Evolutionary conservation across 2,797 vertebrate genomes (phyloP).

Genomic region (Melanotaenia nigrans): DNA sequence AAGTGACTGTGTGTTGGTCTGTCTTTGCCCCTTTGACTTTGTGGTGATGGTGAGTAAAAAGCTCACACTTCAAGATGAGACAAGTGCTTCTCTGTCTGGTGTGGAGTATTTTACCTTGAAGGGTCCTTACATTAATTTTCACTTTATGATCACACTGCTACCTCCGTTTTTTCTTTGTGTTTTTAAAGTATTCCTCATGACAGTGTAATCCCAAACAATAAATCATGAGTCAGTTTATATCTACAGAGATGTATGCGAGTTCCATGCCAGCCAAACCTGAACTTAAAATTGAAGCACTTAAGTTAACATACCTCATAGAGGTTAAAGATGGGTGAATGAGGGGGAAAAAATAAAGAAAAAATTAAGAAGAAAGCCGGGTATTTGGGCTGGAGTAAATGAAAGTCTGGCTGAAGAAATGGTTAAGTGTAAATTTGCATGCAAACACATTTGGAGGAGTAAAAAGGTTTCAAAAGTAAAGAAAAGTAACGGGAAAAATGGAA

Average conservation of each 20-base stretch:
- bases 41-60: background rate
- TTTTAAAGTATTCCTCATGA: background rate
- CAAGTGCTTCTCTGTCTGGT: background rate
- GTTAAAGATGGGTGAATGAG: constrained; percentile 7
- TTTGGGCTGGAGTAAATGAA: constrained; percentile 4
- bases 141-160: background rate
- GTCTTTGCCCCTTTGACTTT: background rate
- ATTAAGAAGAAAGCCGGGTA: constrained; percentile 8
- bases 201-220: constrained; percentile 5
- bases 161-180: background rate
- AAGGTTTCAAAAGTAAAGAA: background rate
- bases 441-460: background rate
- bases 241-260: background rate
- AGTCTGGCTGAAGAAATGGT: constrained; percentile 24
- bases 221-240: constrained; percentile 7
- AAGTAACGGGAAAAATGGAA: background rate
- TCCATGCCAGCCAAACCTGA: constrained; percentile 3
- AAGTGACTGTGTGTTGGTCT: background rate
- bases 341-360: constrained; percentile 20
- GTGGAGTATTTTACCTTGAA: background rate
- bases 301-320: constrained; percentile 9
- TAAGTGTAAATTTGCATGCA: background rate
- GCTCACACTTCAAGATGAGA: background rate
- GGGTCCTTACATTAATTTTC: background rate
- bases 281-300: background rate